Evolutionary conservation across 2,797 vertebrate genomes (phyloP), one percentile per base, ranked within the genome.

Genomic region (Scarus forsteni): DNA sequence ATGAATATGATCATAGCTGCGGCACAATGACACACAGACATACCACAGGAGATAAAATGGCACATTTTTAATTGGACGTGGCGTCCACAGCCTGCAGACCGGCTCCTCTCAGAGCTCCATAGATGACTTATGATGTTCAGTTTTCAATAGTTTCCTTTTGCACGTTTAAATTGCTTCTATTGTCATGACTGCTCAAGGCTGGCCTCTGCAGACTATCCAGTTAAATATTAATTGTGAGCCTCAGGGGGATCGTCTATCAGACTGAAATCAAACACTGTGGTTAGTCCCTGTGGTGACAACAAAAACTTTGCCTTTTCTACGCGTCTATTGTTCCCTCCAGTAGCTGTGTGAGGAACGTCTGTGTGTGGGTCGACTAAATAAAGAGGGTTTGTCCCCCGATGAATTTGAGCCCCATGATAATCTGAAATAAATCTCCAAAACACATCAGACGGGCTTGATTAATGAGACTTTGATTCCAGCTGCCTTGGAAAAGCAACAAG

Each of bases 201-300:
- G 79, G 80, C 80, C 92, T 91, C 88, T 84, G 88, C 78, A 72
- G 75, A 84, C 80, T 92, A 95, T 95, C 91, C 90, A 93, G 90
- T 95, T 94, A 93, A 95, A 93, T 94, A 94, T 95, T 95, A 95
- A 95, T 95, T 94, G 87, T 73, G 75, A 64, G 85, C 87, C 92
- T 91, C 77, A 73, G 87, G 94, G 91, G 89, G 87, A 91, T 93
- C 93, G 83, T 81, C 94, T 95, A 90, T 94, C 92, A 74, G 75
- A 87, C 83, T 93, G 92, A 95, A 96, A 96, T 96, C 85, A 95
- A 95, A 95, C 92, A 94, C 90, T 76, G 73, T 70, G 85, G 88
- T 91, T 85, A 88, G 88, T 92, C 91, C 89, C 79, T 89, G 90
- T 75, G 57, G 89, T 70, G 92, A 92, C 80, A 94, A 94, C 90